phyloP scores from a whole-genome alignment of 2,888 invertebrate species.

The Eumacrocentrus americanus region DNA sequence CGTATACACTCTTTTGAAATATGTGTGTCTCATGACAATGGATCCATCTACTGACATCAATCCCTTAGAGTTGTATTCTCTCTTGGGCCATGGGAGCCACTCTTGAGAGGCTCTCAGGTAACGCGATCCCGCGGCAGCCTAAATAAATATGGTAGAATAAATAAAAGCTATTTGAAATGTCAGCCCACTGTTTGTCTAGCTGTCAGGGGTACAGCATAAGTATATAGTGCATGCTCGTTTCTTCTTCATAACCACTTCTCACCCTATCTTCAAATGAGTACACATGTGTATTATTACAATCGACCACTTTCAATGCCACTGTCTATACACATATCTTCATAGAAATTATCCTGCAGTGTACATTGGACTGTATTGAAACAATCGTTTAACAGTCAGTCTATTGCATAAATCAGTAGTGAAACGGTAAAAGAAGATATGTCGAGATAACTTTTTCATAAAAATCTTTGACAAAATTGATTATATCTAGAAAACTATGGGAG shows the following conservation, averaged over 20 bases:
- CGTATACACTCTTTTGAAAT: neutral
- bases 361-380: no score
- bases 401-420: no score
- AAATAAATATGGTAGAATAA: slow-evolving; percentile 60
- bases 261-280: slow-evolving; percentile 11
- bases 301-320: neutral
- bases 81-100: slow-evolving; percentile 21
- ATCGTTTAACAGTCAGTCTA: no score
- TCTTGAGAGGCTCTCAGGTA: slow-evolving; percentile 45
- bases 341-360: neutral
- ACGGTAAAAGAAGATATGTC: no score
- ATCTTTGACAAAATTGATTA: no score
- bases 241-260: slow-evolving; percentile 22
- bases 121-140: slow-evolving; percentile 56
- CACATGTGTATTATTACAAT: neutral
- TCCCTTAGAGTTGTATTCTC: neutral
- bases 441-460: no score
- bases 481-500: no score
- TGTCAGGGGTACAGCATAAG: slow-evolving; percentile 52
- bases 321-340: neutral
- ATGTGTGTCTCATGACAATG: neutral
- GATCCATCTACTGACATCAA: slow-evolving; percentile 17
- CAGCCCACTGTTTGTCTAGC: slow-evolving; percentile 57
- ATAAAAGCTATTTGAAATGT: slow-evolving; percentile 58
- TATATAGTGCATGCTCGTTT: slow-evolving; percentile 28